Evolutionary conservation across 2,888 invertebrate genomes (phyloP).

Genomic region (Conomelus anceps): DNA sequence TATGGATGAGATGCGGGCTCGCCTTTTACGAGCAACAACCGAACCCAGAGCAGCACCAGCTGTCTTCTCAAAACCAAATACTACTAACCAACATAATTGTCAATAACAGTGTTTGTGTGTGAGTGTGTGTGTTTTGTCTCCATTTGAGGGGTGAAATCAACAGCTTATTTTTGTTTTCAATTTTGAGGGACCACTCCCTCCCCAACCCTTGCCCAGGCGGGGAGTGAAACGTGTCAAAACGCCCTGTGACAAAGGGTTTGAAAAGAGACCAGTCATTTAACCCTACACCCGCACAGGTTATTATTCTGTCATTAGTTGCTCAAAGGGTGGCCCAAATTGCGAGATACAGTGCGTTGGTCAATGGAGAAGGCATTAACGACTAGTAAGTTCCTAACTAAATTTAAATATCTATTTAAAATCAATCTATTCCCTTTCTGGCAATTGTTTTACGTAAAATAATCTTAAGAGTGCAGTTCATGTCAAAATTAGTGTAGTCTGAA

Average conservation of each 20-base stretch:
- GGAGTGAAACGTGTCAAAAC: neutral
- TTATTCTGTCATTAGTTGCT: too few relatives aligned
- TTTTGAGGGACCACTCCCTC: neutral
- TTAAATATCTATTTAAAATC: too few relatives aligned
- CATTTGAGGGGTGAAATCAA: neutral
- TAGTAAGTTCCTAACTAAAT: too few relatives aligned
- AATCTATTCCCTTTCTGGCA: too few relatives aligned
- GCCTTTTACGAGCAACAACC: neutral
- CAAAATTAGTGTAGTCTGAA: too few relatives aligned
- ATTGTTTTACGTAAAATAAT: too few relatives aligned
- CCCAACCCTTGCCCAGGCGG: neutral
- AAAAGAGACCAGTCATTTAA: too few relatives aligned
- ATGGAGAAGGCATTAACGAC: too few relatives aligned
- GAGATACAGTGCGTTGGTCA: too few relatives aligned
- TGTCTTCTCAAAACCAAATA: neutral
- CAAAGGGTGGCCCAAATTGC: too few relatives aligned
- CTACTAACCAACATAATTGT: neutral
- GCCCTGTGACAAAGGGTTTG: neutral
- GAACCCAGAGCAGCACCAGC: neutral
- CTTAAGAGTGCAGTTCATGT: too few relatives aligned
- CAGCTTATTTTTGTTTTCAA: neutral
- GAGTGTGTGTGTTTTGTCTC: neutral
- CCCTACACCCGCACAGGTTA: too few relatives aligned
- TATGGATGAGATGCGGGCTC: neutral
- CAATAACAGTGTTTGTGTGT: neutral